Conservation (phyloP, 1,140 invertebrate species). For the Drosophila bifasciata region DNA sequence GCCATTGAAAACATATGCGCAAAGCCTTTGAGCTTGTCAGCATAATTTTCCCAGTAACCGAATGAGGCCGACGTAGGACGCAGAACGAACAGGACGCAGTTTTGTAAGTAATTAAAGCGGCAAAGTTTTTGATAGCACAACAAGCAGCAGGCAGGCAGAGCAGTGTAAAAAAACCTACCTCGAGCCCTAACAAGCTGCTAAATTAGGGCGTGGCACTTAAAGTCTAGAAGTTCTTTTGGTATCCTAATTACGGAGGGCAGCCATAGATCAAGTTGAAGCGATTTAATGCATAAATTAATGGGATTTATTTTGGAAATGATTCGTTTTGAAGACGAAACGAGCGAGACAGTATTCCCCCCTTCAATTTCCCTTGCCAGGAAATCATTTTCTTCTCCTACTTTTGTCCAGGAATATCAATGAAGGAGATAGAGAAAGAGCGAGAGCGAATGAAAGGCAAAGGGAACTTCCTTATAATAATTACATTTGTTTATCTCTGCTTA, state of each 20-base stretch:
- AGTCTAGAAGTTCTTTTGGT: slow-evolving; percentile 8
- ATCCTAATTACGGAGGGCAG: slow-evolving; percentile 25
- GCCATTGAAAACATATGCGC: slow-evolving; percentile 77
- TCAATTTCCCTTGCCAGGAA: neutral
- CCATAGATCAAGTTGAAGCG: slow-evolving; percentile 13
- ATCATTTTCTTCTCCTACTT: neutral
- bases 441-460: neutral
- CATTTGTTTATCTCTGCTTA: slow-evolving; percentile 54
- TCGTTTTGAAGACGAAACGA: slow-evolving; percentile 38
- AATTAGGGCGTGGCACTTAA: slow-evolving; percentile 47
- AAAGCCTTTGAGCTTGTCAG: slow-evolving; percentile 64
- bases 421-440: too few species aligned
- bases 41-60: slow-evolving; percentile 43
- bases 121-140: slow-evolving; percentile 77
- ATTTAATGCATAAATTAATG: slow-evolving; percentile 51
- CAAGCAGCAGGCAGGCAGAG: slow-evolving; percentile 16
- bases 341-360: neutral
- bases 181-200: slow-evolving; percentile 45
- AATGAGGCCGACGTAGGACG: slow-evolving; percentile 23
- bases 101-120: slow-evolving; percentile 71
- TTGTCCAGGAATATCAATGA: too few species aligned
- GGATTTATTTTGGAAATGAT: slow-evolving; percentile 31
- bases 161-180: slow-evolving; percentile 26
- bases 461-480: slow-evolving; percentile 64
- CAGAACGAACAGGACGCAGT: slow-evolving; percentile 16